Percentiles rank a stretch among this genome's conserved stretches.
Evolutionary conservation across 2,797 vertebrate genomes (phyloP).

Genomic region (Alosa sapidissima): DNA sequence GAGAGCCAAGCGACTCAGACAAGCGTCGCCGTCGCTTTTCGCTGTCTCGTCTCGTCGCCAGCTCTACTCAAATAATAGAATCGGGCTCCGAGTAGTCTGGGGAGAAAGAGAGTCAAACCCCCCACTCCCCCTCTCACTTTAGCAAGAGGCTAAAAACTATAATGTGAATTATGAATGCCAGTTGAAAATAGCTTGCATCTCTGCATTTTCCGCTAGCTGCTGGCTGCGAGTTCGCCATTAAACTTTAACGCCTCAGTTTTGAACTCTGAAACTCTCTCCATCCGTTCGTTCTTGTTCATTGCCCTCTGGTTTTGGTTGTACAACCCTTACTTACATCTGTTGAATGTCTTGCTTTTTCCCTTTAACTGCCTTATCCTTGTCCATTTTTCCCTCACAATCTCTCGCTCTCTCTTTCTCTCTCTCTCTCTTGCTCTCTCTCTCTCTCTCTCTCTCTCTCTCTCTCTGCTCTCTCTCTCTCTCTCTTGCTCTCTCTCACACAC

Average conservation of each 20-base stretch:
- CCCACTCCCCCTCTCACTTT: neutral
- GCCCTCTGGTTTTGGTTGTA: neutral
- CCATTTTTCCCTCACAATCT: neutral
- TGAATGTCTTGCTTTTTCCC: neutral
- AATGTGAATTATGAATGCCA: slow-evolving; percentile 72
- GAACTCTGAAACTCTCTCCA: slow-evolving; percentile 47
- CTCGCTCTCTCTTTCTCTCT: neutral
- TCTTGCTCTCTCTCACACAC: neutral
- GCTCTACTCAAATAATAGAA: neutral
- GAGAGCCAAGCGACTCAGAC: slow-evolving; percentile 2
- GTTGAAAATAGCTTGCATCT: slow-evolving; percentile 68
- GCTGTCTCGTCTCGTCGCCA: neutral
- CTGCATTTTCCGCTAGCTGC: slow-evolving; percentile 56
- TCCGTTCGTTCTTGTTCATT: neutral
- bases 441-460: neutral
- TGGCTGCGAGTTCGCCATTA: slow-evolving; percentile 65
- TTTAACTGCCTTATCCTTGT: neutral
- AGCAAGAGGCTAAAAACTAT: slow-evolving; percentile 51
- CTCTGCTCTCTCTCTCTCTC: neutral
- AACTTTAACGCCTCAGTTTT: slow-evolving; percentile 72
- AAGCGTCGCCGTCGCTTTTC: neutral
- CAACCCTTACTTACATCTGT: neutral
- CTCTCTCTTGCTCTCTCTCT: neutral
- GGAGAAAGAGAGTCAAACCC: neutral
- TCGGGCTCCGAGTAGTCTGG: neutral